These are phyloP conservation scores for Antheraea assamensis DNA, from an alignment of 2,888 invertebrate genomes.

Conservation along the genomic window DNA sequence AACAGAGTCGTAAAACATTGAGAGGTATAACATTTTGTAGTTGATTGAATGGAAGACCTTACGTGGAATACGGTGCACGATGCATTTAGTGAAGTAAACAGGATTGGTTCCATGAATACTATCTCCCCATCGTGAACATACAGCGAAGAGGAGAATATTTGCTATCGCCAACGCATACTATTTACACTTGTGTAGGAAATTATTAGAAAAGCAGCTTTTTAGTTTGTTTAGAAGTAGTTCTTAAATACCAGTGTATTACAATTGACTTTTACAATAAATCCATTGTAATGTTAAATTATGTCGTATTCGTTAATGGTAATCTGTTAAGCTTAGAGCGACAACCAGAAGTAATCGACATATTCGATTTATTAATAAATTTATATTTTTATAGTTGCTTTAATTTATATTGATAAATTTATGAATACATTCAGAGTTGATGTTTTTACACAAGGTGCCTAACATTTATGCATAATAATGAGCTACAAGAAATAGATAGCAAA, in stretches of 20 bases:
- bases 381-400: too few relatives aligned
- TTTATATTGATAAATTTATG: too few relatives aligned
- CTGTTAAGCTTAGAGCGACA: too few relatives aligned
- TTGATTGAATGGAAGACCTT: conserved; percentile 1
- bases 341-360: too few relatives aligned
- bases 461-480: too few relatives aligned
- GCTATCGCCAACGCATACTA: conserved; percentile 21
- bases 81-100: conserved; percentile 38
- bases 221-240: neutral
- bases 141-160: conserved; percentile 24
- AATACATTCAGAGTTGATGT: too few relatives aligned
- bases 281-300: neutral
- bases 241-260: neutral
- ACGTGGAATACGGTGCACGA: conserved; percentile 25
- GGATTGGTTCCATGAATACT: conserved; percentile 30
- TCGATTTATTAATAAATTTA: too few relatives aligned
- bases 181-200: neutral
- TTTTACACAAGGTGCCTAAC: too few relatives aligned
- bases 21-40: conserved; percentile 11
- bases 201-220: neutral
- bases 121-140: conserved; percentile 35
- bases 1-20: neutral
- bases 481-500: too few relatives aligned
- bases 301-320: neutral
- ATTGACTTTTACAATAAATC: neutral